Conservation (phyloP, 2,113 vertebrate genomes). For the Lycaon pictus region DNA sequence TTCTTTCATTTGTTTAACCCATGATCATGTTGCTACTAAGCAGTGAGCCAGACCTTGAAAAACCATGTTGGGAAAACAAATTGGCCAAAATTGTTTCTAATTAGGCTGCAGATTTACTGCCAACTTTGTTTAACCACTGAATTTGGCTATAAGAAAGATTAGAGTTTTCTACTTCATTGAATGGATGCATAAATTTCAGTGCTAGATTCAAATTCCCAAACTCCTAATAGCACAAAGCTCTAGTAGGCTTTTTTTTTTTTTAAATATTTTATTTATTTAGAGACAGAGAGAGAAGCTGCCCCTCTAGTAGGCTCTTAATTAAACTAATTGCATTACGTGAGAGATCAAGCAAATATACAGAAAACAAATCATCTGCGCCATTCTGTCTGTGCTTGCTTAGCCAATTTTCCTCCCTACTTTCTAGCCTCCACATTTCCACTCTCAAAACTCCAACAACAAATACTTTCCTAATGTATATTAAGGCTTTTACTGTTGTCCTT, state of each 20-base stretch:
- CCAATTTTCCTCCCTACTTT: background rate
- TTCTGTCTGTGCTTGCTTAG: background rate
- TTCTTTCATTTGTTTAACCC: conserved; percentile 37
- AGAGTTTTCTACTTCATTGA: background rate
- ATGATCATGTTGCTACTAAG: conserved; percentile 17
- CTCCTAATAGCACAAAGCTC: background rate
- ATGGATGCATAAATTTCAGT: background rate
- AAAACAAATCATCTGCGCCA: background rate
- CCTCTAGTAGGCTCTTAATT: background rate
- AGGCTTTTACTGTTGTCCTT: background rate
- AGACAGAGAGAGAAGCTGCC: no score
- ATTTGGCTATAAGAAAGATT: conserved; percentile 18
- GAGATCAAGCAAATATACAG: background rate
- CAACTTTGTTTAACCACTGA: conserved; percentile 29
- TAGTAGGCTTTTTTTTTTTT: background rate
- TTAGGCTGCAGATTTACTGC: conserved; percentile 20
- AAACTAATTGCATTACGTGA: background rate
- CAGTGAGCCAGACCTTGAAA: background rate
- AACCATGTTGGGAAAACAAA: conserved; percentile 44
- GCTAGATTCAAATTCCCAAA: background rate
- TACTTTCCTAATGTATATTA: background rate
- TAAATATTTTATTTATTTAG: no score
- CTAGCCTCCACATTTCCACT: background rate
- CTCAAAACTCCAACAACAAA: background rate
- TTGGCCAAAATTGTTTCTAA: conserved; percentile 40